phyloP scores from a whole-genome alignment of 2,113 vertebrate species.

The Osmerus eperlanus region DNA sequence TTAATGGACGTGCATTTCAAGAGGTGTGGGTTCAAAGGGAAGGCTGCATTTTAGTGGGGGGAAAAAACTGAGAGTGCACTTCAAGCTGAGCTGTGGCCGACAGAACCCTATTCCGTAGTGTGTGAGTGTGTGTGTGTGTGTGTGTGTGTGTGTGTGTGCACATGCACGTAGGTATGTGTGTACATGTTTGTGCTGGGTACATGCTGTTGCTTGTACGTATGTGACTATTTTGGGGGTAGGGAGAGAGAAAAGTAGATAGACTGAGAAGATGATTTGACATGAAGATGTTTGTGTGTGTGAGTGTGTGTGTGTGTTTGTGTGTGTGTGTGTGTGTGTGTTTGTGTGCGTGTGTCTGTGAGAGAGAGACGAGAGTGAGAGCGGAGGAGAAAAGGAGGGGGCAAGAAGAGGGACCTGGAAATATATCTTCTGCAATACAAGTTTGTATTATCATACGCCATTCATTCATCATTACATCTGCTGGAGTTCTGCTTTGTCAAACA shows the following conservation, averaged over 20 bases:
- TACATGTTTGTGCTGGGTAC: neutral
- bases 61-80: slow-evolving; percentile 39
- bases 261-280: neutral
- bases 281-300: neutral
- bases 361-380: neutral
- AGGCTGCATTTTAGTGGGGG: slow-evolving; percentile 49
- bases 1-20: slow-evolving; percentile 61
- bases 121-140: slow-evolving; percentile 24
- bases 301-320: neutral
- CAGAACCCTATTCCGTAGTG: slow-evolving; percentile 57
- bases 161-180: neutral
- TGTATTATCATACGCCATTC: too few species aligned
- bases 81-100: slow-evolving; percentile 54
- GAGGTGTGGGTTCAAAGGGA: slow-evolving; percentile 71
- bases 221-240: slow-evolving; percentile 7
- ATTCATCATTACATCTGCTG: too few species aligned
- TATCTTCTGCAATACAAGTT: too few species aligned
- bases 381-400: neutral
- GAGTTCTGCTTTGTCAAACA: too few species aligned
- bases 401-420: too few species aligned
- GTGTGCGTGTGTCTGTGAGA: neutral
- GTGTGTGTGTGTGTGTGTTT: neutral
- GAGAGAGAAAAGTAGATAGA: too few species aligned
- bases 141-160: neutral
- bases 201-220: neutral